phyloP scores from a whole-genome alignment of 1,140 invertebrate species.

The Heliconius hermathena region DNA sequence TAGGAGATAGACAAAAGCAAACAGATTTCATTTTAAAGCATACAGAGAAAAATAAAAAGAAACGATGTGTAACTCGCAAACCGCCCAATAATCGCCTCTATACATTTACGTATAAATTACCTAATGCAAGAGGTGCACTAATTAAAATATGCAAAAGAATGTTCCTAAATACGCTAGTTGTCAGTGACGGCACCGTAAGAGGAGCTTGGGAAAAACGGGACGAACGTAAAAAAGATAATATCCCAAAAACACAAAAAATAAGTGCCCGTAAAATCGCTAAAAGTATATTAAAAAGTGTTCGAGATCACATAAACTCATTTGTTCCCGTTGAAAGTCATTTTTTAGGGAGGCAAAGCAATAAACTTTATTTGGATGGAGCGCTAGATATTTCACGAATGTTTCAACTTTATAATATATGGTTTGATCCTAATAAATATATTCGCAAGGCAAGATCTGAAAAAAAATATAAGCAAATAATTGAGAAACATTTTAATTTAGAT shows the following conservation, averaged over 20 bases:
- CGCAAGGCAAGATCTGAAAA: not conserved
- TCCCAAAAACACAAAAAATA: constrained; percentile 9
- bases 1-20: not conserved
- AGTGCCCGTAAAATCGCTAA: constrained; percentile 5
- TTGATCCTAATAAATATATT: constrained; percentile 16
- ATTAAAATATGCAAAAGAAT: constrained; percentile 15
- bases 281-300: constrained; percentile 25
- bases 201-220: constrained; percentile 10
- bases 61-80: not conserved
- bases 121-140: constrained; percentile 12
- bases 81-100: not conserved
- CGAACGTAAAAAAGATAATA: not conserved
- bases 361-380: constrained; percentile 30
- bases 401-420: constrained; percentile 10
- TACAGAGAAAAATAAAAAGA: constrained; percentile 5
- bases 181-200: not conserved
- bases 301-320: constrained; percentile 26
- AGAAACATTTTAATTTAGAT: constrained; percentile 13
- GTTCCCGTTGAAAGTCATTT: constrained; percentile 22
- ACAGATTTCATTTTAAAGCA: not conserved
- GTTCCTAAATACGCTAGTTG: constrained; percentile 22
- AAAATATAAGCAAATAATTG: constrained; percentile 7
- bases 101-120: constrained; percentile 8
- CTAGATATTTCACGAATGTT: constrained; percentile 22
- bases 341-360: constrained; percentile 19